phyloP scores from a whole-genome alignment of 92 coral and sea anemone genomes.

The Epizoanthus illoricatus region DNA sequence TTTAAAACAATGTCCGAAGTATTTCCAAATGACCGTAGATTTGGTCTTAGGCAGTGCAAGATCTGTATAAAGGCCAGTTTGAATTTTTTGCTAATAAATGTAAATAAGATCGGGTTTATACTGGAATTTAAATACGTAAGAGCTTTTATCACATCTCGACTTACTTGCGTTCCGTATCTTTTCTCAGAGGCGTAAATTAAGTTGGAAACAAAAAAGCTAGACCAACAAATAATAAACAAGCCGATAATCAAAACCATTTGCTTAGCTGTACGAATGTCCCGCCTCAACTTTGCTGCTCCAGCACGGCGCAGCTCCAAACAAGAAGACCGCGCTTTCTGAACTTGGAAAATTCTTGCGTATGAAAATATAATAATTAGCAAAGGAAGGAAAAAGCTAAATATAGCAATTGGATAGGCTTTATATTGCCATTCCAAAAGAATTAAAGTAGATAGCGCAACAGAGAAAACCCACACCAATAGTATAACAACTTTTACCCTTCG shows the following conservation, averaged over 20 bases:
- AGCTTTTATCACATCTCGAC: conserved; percentile 73
- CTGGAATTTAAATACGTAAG: conserved; percentile 94
- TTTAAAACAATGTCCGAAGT: not conserved
- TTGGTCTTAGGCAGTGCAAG: conserved; percentile 70
- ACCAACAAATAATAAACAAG: conserved; percentile 88
- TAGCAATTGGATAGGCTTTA: conserved; percentile 76
- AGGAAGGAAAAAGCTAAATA: conserved; percentile 82
- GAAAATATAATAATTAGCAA: conserved; percentile 76
- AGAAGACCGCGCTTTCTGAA: conserved; percentile 69
- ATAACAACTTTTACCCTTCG: conserved; percentile 75
- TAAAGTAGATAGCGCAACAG: conserved; percentile 66
- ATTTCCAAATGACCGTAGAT: conserved; percentile 40
- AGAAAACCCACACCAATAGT: conserved; percentile 78
- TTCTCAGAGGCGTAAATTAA: conserved; percentile 58
- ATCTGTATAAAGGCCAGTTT: conserved; percentile 78
- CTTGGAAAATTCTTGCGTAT: conserved; percentile 77
- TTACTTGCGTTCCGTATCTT: conserved; percentile 44
- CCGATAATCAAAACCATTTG: conserved; percentile 92
- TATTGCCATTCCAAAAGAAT: conserved; percentile 68
- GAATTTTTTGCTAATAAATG: conserved; percentile 87
- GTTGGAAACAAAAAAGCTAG: conserved; percentile 83
- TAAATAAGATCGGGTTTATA: conserved; percentile 84
- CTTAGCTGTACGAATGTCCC: conserved; percentile 89
- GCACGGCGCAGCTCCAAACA: conserved; percentile 53
- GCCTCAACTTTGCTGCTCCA: conserved; percentile 72